These are phyloP conservation scores for Drosophila atripex DNA, from an alignment of 2,888 invertebrate species.

Conservation along the genomic window DNA sequence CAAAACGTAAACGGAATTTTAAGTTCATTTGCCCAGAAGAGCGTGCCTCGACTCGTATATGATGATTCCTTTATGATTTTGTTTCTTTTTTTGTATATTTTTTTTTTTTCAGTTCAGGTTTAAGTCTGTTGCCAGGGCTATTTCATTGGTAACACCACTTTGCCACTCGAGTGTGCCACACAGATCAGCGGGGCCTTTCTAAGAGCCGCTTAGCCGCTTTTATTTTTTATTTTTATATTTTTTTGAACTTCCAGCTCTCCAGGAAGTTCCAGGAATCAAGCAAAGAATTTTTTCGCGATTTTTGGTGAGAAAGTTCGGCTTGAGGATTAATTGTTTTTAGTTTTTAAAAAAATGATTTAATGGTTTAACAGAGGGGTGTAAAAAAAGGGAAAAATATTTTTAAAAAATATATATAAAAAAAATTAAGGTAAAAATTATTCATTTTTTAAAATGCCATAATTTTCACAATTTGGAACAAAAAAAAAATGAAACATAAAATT, in stretches of 20 bases:
- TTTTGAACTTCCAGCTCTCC: background rate
- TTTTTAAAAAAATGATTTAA: slow-evolving; percentile 1
- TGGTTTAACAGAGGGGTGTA: background rate
- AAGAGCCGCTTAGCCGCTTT: slow-evolving; percentile 1
- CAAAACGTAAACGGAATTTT: slow-evolving; percentile 68
- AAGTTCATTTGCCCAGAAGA: slow-evolving; percentile 53
- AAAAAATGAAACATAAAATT: background rate
- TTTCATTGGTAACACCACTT: slow-evolving; percentile 23
- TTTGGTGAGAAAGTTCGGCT: background rate
- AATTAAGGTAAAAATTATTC: background rate
- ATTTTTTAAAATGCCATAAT: background rate
- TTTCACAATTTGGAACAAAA: background rate
- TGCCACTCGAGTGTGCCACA: slow-evolving; percentile 14
- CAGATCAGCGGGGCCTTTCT: slow-evolving; percentile 8
- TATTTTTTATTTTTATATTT: background rate
- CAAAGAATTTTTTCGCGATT: background rate
- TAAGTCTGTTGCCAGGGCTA: slow-evolving; percentile 1
- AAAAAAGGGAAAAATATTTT: too few relatives aligned
- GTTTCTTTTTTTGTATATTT: background rate
- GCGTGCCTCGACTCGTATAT: slow-evolving; percentile 40
- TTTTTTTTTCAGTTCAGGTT: background rate
- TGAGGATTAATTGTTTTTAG: background rate
- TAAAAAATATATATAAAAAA: background rate
- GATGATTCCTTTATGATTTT: slow-evolving; percentile 40
- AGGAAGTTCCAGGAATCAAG: slow-evolving; percentile 19